Evolutionary conservation across 2,113 vertebrate species (phyloP).

Genomic region (Dipodomys spectabilis): DNA sequence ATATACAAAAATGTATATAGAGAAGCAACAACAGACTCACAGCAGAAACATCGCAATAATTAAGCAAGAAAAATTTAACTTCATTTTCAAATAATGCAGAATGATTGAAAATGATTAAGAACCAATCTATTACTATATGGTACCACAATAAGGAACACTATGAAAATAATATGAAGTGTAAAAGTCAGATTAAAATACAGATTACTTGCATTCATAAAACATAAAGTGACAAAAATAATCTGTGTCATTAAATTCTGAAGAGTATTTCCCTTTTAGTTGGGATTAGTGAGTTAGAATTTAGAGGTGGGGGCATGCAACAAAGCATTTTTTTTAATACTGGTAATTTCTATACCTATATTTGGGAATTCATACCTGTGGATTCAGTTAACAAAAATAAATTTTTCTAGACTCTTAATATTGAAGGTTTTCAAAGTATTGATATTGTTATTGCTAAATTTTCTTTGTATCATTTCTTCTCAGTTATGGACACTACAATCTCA

Average conservation of each 20-base stretch:
- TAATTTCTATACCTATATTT: background rate
- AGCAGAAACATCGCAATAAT: background rate
- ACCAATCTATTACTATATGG: background rate
- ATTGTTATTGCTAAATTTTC: background rate
- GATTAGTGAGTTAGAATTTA: background rate
- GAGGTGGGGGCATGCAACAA: too few relatives aligned
- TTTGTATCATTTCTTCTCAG: background rate
- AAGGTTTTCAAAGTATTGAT: background rate
- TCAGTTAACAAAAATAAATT: background rate
- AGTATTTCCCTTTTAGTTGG: background rate
- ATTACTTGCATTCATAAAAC: conserved; percentile 7
- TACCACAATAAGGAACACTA: background rate
- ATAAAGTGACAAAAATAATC: background rate
- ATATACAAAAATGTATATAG: background rate
- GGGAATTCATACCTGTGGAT: background rate
- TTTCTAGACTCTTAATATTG: background rate
- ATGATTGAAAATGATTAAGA: background rate
- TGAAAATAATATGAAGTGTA: background rate
- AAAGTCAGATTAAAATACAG: background rate
- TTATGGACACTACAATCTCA: background rate
- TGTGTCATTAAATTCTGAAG: background rate
- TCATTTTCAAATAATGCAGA: background rate
- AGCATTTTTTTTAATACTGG: background rate
- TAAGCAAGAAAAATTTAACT: background rate
- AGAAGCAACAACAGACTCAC: background rate